A percentile compares a stretch with the other conserved stretches of the same genome.
These are phyloP conservation scores for Mesoclemmys tuberculata DNA, from an alignment of 2,113 vertebrate species.

Conservation along the genomic window DNA sequence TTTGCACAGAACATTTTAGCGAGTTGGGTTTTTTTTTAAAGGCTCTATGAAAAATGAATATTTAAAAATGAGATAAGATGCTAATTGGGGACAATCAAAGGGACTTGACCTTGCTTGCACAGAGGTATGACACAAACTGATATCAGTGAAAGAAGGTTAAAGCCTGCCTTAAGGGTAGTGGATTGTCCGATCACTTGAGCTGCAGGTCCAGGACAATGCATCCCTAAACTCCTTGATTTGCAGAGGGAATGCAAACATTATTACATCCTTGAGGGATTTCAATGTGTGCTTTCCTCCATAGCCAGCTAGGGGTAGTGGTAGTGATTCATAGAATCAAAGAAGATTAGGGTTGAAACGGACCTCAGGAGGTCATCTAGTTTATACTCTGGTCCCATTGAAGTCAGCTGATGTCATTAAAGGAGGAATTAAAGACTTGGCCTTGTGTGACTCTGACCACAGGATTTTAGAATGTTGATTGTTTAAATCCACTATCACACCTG, in stretches of 20 bases:
- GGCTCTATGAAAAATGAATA: not conserved
- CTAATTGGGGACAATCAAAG: not conserved
- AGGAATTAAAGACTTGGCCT: rapidly evolving
- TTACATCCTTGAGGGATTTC: not conserved
- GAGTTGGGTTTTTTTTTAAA: not conserved
- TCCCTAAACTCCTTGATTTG: not conserved
- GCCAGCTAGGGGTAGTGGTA: not conserved
- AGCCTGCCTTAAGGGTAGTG: not conserved
- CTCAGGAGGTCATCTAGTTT: too few relatives aligned
- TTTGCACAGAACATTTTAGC: not conserved
- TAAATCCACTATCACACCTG: not conserved
- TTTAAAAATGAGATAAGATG: not conserved
- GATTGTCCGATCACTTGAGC: not conserved
- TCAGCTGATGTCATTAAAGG: not conserved
- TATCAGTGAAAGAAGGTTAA: not conserved
- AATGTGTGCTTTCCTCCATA: not conserved
- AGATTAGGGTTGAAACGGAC: too few relatives aligned
- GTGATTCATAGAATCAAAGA: too few relatives aligned
- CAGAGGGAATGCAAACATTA: not conserved
- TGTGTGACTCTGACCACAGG: not conserved
- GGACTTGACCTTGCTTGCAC: not conserved
- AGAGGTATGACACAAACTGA: not conserved
- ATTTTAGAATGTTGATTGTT: not conserved
- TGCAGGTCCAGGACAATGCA: not conserved
- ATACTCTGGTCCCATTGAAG: not conserved